These are phyloP conservation scores for Atethmia centrago DNA, from an alignment of 2,888 invertebrate species.

Conservation along the genomic window DNA sequence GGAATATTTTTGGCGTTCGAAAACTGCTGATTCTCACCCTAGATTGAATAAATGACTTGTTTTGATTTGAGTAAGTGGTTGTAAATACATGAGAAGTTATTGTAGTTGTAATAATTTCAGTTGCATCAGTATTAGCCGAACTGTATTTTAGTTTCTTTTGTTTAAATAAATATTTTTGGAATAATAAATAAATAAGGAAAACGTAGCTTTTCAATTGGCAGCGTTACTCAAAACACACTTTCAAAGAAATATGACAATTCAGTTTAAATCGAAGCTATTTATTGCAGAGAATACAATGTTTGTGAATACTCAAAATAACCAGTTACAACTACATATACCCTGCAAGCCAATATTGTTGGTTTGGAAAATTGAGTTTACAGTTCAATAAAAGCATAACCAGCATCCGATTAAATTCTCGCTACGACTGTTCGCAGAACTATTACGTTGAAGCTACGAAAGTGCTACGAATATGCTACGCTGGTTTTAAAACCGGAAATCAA, in stretches of 20 bases:
- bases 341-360: not conserved
- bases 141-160: not conserved
- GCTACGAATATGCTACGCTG: slow-evolving; percentile 19
- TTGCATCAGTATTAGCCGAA: not conserved
- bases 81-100: not conserved
- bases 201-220: not conserved
- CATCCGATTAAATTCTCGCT: not conserved
- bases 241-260: not conserved
- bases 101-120: not conserved
- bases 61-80: no score
- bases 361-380: slow-evolving; percentile 8
- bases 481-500: slow-evolving; percentile 1
- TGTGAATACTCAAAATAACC: not conserved
- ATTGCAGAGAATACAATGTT: not conserved
- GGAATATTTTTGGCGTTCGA: no score
- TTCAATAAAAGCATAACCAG: slow-evolving; percentile 2
- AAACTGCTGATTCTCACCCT: no score
- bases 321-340: no score
- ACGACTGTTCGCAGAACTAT: not conserved
- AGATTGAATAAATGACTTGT: no score
- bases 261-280: not conserved
- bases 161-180: no score
- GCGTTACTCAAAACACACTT: not conserved
- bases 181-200: not conserved
- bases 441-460: slow-evolving; percentile 7